phyloP scores from a whole-genome alignment of 2,888 invertebrate genomes.

The Neoascia interrupta region DNA sequence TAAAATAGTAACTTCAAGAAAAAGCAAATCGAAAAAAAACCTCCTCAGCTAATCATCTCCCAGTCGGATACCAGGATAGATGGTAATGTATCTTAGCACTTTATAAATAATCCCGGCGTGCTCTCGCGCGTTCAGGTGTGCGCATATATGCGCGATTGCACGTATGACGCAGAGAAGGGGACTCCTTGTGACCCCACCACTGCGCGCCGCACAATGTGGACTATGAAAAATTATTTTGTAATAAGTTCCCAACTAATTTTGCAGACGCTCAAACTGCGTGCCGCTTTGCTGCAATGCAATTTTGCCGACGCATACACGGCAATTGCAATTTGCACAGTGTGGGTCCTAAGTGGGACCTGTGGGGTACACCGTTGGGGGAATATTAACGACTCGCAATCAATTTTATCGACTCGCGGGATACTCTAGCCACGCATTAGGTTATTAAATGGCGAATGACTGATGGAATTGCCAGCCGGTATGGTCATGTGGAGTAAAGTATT shows the following conservation, averaged over 20 bases:
- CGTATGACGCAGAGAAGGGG: background rate
- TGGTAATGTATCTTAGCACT: constrained; percentile 65
- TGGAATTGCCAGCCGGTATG: constrained; percentile 42
- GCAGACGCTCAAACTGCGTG: constrained; percentile 51
- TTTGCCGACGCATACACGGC: constrained; percentile 26
- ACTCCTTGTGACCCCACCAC: constrained; percentile 25
- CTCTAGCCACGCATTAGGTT: constrained; percentile 45
- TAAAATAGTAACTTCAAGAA: background rate
- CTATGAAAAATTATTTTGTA: constrained; percentile 68
- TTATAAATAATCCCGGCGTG: constrained; percentile 53
- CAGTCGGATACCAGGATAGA: constrained; percentile 23
- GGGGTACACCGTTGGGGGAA: constrained; percentile 55
- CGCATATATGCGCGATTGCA: background rate
- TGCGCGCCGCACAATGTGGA: background rate
- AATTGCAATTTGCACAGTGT: constrained; percentile 66
- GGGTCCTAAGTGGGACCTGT: constrained; percentile 66
- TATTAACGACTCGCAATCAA: constrained; percentile 69
- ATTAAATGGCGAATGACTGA: constrained; percentile 63
- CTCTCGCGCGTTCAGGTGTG: constrained; percentile 14
- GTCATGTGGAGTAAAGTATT: constrained; percentile 28
- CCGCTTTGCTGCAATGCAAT: constrained; percentile 44
- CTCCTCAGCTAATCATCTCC: constrained; percentile 50
- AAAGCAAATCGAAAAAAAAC: background rate
- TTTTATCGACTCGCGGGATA: constrained; percentile 58
- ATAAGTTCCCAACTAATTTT: constrained; percentile 66